phyloP scores from a whole-genome alignment of 2,113 vertebrate species.

The Acanthochromis polyacanthus region DNA sequence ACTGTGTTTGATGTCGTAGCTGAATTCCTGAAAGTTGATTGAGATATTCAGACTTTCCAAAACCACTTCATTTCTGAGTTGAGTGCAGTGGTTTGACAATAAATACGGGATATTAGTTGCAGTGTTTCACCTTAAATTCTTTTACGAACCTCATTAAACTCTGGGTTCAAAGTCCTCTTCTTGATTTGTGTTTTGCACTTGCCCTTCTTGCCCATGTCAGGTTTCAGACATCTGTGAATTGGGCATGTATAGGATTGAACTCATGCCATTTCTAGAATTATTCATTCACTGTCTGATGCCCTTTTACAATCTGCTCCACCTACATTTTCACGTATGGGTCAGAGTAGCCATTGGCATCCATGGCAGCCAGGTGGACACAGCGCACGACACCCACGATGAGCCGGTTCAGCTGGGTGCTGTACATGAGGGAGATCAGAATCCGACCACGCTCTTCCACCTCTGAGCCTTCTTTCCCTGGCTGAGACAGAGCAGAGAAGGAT shows the following conservation, averaged over 20 bases:
- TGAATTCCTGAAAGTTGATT: slow-evolving; percentile 90
- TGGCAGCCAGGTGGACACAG: slow-evolving; percentile 95
- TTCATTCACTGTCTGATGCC: not conserved
- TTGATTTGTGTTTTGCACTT: slow-evolving; percentile 99
- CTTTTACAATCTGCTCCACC: slow-evolving; percentile 59
- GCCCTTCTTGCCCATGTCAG: slow-evolving; percentile 98
- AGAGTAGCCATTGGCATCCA: slow-evolving; percentile 98
- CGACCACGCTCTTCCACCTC: slow-evolving; percentile 94
- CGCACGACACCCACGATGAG: slow-evolving; percentile 94
- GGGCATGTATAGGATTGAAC: not conserved
- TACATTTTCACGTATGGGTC: slow-evolving; percentile 99
- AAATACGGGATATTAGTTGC: not conserved
- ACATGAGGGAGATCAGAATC: slow-evolving; percentile 96
- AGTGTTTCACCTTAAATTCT: not conserved
- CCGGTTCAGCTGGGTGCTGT: slow-evolving; percentile 92
- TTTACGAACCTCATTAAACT: slow-evolving; percentile 94
- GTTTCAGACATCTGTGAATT: slow-evolving; percentile 91
- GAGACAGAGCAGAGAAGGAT: slow-evolving; percentile 7
- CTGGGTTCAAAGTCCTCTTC: slow-evolving; percentile 98
- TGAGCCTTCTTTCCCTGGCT: slow-evolving; percentile 87
- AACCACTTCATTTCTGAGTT: not conserved
- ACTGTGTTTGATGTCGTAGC: slow-evolving; percentile 96
- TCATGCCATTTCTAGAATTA: not conserved
- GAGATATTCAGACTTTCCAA: not conserved
- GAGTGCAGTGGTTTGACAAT: not conserved